Percentiles rank a stretch among this genome's conserved stretches.
phyloP scores from a whole-genome alignment of 2,797 vertebrate genomes.

The Pseudopleuronectes americanus region DNA sequence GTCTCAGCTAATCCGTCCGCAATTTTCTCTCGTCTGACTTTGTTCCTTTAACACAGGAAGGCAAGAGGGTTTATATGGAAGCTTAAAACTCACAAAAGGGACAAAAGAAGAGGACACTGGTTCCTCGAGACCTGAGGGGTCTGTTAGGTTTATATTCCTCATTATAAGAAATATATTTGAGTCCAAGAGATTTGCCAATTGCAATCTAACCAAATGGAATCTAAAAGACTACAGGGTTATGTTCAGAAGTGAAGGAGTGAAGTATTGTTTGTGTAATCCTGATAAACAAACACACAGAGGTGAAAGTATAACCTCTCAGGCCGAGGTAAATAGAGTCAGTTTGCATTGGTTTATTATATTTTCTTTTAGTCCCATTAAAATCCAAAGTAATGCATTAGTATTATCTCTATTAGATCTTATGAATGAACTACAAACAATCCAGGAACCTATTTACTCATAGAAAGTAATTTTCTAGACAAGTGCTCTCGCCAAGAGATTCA shows the following conservation, averaged over 20 bases:
- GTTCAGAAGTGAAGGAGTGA: too few species aligned
- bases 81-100: conserved; percentile 3
- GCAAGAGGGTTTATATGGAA: background rate
- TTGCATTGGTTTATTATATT: background rate
- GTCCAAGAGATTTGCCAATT: background rate
- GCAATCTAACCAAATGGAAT: too few species aligned
- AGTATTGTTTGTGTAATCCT: too few species aligned
- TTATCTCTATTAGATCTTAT: background rate
- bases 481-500: conserved; percentile 16
- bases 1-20: conserved; percentile 46
- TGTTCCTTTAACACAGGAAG: conserved; percentile 1
- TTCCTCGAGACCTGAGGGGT: too few species aligned
- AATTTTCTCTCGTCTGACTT: conserved; percentile 38
- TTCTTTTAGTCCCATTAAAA: background rate
- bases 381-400: background rate
- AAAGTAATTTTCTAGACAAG: conserved; percentile 27
- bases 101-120: too few species aligned
- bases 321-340: background rate
- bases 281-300: too few species aligned
- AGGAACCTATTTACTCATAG: conserved; percentile 18
- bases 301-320: too few species aligned
- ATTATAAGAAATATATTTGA: conserved; percentile 6
- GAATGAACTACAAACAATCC: conserved; percentile 13
- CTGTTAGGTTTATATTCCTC: background rate
- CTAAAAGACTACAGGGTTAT: too few species aligned